phyloP scores from a whole-genome alignment of 2,888 invertebrate species.

The Caenorhabditis sp. region DNA sequence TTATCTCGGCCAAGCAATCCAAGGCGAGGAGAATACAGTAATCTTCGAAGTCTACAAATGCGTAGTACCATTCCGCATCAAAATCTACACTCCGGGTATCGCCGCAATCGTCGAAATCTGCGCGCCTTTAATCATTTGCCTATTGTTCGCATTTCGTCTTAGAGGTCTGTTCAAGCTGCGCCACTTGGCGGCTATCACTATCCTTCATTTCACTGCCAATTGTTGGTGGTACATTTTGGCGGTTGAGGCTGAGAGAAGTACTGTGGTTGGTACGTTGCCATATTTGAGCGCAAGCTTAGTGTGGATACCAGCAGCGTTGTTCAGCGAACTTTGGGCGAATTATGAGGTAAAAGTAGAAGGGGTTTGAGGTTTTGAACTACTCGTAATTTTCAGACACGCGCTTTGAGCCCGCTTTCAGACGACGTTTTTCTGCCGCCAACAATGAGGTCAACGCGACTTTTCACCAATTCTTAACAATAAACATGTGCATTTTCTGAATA shows the following conservation, averaged over 20 bases:
- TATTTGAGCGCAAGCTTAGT: neutral
- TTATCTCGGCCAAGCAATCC: neutral
- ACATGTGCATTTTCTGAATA: too few relatives aligned
- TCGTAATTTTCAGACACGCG: constrained; percentile 4
- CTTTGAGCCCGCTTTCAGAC: neutral
- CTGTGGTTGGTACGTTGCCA: neutral
- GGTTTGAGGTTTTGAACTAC: too few relatives aligned
- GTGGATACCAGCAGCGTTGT: neutral
- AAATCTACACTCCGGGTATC: neutral
- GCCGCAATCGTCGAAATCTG: neutral
- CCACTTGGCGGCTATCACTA: neutral
- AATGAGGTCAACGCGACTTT: constrained; percentile 14
- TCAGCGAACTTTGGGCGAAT: neutral
- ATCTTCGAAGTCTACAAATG: neutral
- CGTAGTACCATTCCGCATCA: neutral
- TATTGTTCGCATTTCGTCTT: neutral
- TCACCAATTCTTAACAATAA: too few relatives aligned
- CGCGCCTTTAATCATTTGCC: neutral
- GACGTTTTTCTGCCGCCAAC: constrained; percentile 3
- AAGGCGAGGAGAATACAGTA: neutral
- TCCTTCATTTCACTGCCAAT: neutral
- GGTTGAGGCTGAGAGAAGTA: neutral
- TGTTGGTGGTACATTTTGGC: neutral
- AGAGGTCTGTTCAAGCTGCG: neutral
- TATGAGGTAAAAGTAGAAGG: too few relatives aligned